phyloP scores from a whole-genome alignment of 2,888 invertebrate genomes.

The Parthenolecanium corni region DNA sequence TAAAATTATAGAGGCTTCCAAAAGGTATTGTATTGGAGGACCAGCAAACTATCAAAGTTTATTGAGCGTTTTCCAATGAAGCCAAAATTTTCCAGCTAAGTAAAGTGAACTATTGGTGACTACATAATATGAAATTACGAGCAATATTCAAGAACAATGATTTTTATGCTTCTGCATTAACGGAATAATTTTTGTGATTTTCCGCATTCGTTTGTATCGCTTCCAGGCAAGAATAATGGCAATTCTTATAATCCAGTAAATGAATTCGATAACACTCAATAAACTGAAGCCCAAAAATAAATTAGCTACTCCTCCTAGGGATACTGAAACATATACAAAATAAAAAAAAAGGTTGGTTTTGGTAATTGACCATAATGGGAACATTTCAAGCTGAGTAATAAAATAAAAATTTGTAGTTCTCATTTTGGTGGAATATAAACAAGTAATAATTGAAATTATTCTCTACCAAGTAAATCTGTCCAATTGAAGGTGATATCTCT shows the following conservation, averaged over 20 bases:
- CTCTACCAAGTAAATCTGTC: slow-evolving; percentile 33
- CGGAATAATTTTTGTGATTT: slow-evolving; percentile 11
- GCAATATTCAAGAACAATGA: neutral
- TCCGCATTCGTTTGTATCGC: slow-evolving; percentile 8
- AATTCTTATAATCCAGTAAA: slow-evolving; percentile 32
- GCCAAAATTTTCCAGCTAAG: too few relatives aligned
- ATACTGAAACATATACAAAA: slow-evolving; percentile 30
- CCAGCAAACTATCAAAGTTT: neutral
- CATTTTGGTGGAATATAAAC: neutral
- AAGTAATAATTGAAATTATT: neutral
- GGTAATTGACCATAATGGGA: neutral
- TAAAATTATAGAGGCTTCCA: neutral
- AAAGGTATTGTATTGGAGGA: neutral
- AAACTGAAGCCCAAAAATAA: slow-evolving; percentile 34
- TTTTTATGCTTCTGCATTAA: neutral
- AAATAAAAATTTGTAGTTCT: neutral
- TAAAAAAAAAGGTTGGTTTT: neutral
- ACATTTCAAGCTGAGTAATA: neutral
- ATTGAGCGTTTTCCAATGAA: neutral
- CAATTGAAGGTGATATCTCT: slow-evolving; percentile 33
- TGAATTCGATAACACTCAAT: slow-evolving; percentile 31
- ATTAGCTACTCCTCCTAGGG: slow-evolving; percentile 33
- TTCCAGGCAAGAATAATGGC: slow-evolving; percentile 14
- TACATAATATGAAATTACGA: too few relatives aligned
- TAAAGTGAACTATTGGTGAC: too few relatives aligned